phyloP scores from a whole-genome alignment of 2,113 vertebrate species.

The Vimba vimba region DNA sequence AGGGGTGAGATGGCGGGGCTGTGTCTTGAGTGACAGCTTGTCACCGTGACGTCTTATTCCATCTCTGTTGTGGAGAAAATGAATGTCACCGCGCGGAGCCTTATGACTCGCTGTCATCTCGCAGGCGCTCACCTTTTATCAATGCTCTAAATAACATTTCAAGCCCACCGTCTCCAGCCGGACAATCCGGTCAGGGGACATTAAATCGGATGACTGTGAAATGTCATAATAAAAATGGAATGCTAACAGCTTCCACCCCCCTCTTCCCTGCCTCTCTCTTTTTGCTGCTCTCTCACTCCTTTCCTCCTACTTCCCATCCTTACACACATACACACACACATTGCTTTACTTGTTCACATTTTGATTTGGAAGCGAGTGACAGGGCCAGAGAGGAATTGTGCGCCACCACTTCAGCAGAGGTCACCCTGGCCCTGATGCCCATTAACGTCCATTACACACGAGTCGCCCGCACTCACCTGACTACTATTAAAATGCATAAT shows the following conservation, averaged over 20 bases:
- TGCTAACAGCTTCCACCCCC: slow-evolving; percentile 87
- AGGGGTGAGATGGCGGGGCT: slow-evolving; percentile 72
- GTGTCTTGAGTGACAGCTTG: slow-evolving; percentile 92
- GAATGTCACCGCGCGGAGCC: slow-evolving; percentile 92
- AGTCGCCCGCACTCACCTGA: slow-evolving; percentile 29
- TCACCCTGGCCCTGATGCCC: slow-evolving; percentile 89
- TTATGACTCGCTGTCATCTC: slow-evolving; percentile 96
- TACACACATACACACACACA: slow-evolving; percentile 39
- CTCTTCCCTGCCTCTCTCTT: slow-evolving; percentile 69
- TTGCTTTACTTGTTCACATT: slow-evolving; percentile 66
- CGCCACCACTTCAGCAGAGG: slow-evolving; percentile 90
- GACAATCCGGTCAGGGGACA: slow-evolving; percentile 92
- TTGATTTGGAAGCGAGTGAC: slow-evolving; percentile 88
- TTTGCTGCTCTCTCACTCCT: slow-evolving; percentile 43
- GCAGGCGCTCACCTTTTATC: slow-evolving; percentile 97
- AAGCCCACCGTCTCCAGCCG: slow-evolving; percentile 89
- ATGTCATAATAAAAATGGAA: slow-evolving; percentile 93
- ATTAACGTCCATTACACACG: slow-evolving; percentile 83
- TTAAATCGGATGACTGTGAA: slow-evolving; percentile 93
- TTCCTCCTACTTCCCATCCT: not conserved
- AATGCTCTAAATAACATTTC: slow-evolving; percentile 93
- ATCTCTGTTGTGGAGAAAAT: slow-evolving; percentile 96
- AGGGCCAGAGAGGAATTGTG: slow-evolving; percentile 84
- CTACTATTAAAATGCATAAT: slow-evolving; percentile 59
- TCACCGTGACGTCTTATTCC: slow-evolving; percentile 95